phyloP scores from a whole-genome alignment of 2,888 invertebrate species.

The Sinodicranocentrus sp. region DNA sequence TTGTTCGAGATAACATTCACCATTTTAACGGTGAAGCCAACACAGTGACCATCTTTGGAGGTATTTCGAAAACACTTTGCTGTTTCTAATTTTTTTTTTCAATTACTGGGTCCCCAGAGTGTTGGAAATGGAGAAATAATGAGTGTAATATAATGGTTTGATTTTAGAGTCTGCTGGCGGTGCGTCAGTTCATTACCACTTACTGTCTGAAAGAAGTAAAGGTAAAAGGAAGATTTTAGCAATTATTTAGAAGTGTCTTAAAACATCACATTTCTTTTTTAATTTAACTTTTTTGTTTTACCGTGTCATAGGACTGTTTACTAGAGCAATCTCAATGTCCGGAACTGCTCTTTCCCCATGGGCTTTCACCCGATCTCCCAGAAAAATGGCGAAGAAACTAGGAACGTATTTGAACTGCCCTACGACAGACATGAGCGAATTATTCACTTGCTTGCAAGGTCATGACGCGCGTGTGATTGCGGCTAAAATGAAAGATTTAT shows the following conservation, averaged over 20 bases:
- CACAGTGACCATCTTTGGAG: conserved; percentile 72
- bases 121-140: no score
- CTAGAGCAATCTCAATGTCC: conserved; percentile 78
- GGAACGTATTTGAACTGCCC: conserved; percentile 75
- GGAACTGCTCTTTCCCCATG: conserved; percentile 78
- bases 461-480: conserved; percentile 78
- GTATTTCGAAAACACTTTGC: no score
- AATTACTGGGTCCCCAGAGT: no score
- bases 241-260: no score
- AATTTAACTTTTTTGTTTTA: conserved; percentile 2
- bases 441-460: conserved; percentile 76
- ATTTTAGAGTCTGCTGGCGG: no score
- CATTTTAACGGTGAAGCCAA: conserved; percentile 71
- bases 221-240: conserved; percentile 47
- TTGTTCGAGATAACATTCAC: conserved; percentile 73
- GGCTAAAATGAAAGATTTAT: conserved; percentile 68
- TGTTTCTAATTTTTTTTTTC: no score
- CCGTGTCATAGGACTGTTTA: conserved; percentile 78
- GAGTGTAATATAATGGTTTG: no score
- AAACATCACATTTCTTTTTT: no score
- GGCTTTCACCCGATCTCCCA: conserved; percentile 81
- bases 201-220: conserved; percentile 72
- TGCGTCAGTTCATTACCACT: conserved; percentile 73
- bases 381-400: conserved; percentile 78
- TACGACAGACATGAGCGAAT: conserved; percentile 78